Base-by-base conservation (phyloP, 2,113 vertebrate genomes). In the Halcyon senegalensis region DNA sequence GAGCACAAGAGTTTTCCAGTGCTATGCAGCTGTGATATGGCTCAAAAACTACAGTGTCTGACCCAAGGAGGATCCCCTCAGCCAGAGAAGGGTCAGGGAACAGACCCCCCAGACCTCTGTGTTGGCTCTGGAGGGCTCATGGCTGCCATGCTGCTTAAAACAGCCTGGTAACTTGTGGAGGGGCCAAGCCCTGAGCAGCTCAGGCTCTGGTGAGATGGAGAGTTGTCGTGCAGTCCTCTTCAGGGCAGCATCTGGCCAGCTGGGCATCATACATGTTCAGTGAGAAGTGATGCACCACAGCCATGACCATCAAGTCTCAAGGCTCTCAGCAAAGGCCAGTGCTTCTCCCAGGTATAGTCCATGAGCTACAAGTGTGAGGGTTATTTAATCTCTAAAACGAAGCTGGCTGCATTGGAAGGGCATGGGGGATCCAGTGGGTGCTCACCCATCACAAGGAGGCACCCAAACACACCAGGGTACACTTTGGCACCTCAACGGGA, bases 191-290 rank as follows among this genome's bases (percentile, higher is more conserved):
- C 27, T 58, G 41, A 53, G 35, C 21, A 2, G 17, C 39, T 80
- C 30, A 58, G 53, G 23, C 48, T 39, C 20, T 43, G 31, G 35
- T 55, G 35, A 68, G 10, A 16, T 16, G 27, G 27, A 44, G 31
- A 60, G 10, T 23, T 39, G 17, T 55, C 31, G 11, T 58, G 39
- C 27, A 62, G 7, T 16, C 35, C 35, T 63, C 55, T 56, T 19
- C 35, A 44, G 33, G 43, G 44, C 43, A 72, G 16, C 28, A 21
- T 31, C 44, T 77, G 58, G 10, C 33, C 79, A 53, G 37, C 11
- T 10, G 10, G 16, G 11, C 13, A 13, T 35, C 13, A 11, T 23
- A 43, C 0, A 0, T 59, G 28, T 46, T 53, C 33, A 31, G 13
- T 68, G 46, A 74, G 41, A 84, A 60, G n/a, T 55, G 60, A 53